phyloP scores from a whole-genome alignment of 2,113 vertebrate species.

The Heteronetta atricapilla region DNA sequence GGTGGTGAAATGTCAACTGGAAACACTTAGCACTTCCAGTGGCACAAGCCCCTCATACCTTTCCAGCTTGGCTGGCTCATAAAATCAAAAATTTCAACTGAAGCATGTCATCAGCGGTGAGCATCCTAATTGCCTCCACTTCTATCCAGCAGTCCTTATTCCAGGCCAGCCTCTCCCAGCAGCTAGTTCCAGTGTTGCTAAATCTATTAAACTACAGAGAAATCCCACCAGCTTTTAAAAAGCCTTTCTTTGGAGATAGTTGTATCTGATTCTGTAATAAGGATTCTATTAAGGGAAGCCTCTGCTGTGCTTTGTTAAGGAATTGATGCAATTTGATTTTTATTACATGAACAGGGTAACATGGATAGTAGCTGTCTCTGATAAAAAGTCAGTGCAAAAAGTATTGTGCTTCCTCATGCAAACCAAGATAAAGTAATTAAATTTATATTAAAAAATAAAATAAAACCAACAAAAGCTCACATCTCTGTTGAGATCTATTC shows the following conservation, averaged over 20 bases:
- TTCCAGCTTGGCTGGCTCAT: neutral
- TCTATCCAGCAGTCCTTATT: conserved; percentile 6
- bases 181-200: conserved; percentile 31
- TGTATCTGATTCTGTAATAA: conserved; percentile 63
- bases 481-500: conserved; percentile 50
- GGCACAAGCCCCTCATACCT: neutral
- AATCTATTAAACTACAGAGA: conserved; percentile 56
- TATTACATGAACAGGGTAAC: conserved; percentile 64
- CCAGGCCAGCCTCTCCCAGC: conserved; percentile 8
- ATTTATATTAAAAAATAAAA: conserved; percentile 13
- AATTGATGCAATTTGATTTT: conserved; percentile 72
- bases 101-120: neutral
- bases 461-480: neutral
- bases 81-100: neutral
- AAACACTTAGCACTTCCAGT: neutral
- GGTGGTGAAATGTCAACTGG: neutral
- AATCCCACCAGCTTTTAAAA: conserved; percentile 44
- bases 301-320: conserved; percentile 60
- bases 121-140: conserved; percentile 21
- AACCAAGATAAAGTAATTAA: conserved; percentile 67
- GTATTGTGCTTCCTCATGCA: conserved; percentile 49
- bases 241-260: conserved; percentile 41
- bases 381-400: conserved; percentile 30
- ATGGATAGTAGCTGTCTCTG: conserved; percentile 38
- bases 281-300: conserved; percentile 55